A percentile compares a stretch with the other conserved stretches of the same genome.
Evolutionary conservation across 2,888 invertebrate genomes (phyloP).

Genomic region (Ctenicera cuprea): DNA sequence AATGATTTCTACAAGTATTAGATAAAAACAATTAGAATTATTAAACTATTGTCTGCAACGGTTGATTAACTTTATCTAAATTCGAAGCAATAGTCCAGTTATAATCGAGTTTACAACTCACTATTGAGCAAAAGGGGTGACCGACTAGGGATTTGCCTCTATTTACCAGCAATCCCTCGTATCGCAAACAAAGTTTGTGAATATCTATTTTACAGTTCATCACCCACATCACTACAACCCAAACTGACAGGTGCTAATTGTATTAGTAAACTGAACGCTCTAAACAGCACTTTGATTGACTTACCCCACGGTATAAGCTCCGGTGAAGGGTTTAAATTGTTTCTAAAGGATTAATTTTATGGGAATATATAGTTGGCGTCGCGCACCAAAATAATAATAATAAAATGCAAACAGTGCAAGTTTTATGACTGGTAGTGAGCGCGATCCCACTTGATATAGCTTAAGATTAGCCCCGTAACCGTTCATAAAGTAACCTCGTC

Average conservation of each 20-base stretch:
- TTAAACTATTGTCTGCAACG: no score
- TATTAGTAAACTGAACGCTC: conserved; percentile 42
- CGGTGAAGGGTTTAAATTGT: conserved; percentile 41
- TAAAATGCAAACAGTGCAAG: conserved; percentile 50
- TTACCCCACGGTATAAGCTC: conserved; percentile 31
- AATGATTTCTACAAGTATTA: no score
- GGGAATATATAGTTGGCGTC: conserved; percentile 38
- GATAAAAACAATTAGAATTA: no score
- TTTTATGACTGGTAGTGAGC: conserved; percentile 42
- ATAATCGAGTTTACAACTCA: background rate
- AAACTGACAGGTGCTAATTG: conserved; percentile 48
- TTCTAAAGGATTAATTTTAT: conserved; percentile 49
- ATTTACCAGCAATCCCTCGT: conserved; percentile 29
- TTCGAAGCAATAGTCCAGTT: background rate
- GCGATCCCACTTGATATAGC: conserved; percentile 40
- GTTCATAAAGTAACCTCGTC: conserved; percentile 44
- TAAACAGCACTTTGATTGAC: conserved; percentile 42
- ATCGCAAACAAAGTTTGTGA: conserved; percentile 29
- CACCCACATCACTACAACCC: conserved; percentile 34
- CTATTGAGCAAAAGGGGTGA: conserved; percentile 3
- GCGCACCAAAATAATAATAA: conserved; percentile 40
- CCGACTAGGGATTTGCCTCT: conserved; percentile 4
- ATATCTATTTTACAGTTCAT: conserved; percentile 43
- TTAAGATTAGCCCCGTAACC: conserved; percentile 38
- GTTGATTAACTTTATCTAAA: background rate